Percentiles rank a stretch among this genome's conserved stretches.
These are phyloP conservation scores for Drosophila athabasca DNA, from an alignment of 1,140 invertebrate genomes.

Conservation along the genomic window DNA sequence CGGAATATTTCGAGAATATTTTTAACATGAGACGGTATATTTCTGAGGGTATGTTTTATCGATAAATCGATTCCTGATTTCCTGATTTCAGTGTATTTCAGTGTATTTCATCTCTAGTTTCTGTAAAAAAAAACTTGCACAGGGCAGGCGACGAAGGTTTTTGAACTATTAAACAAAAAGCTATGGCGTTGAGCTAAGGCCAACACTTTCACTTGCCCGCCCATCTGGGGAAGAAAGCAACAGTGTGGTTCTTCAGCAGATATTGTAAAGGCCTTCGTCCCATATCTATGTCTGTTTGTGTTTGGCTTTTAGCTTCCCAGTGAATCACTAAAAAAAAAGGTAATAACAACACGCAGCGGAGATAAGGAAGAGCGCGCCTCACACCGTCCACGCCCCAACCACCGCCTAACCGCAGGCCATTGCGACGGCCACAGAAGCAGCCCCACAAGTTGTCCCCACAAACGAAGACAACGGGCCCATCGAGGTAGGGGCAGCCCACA, in stretches of 20 bases:
- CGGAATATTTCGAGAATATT: too few species aligned
- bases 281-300: constrained; percentile 9
- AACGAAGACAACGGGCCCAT: neutral
- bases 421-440: neutral
- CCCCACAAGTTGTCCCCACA: constrained; percentile 10
- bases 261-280: neutral
- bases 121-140: neutral
- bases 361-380: constrained; percentile 24
- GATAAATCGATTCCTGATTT: neutral
- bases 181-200: constrained; percentile 54
- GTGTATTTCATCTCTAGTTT: too few species aligned
- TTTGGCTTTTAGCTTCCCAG: neutral
- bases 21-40: too few species aligned
- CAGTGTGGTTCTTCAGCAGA: constrained; percentile 20
- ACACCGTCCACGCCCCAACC: neutral
- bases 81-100: too few species aligned
- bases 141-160: constrained; percentile 26
- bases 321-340: constrained; percentile 35
- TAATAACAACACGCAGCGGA: constrained; percentile 2
- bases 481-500: constrained; percentile 1
- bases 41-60: neutral
- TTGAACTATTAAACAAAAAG: constrained; percentile 19
- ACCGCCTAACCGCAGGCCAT: too few species aligned
- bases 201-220: constrained; percentile 35
- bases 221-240: constrained; percentile 44